Base-by-base conservation (phyloP, 1,140 invertebrate genomes). In the Metaphire vulgaris region DNA sequence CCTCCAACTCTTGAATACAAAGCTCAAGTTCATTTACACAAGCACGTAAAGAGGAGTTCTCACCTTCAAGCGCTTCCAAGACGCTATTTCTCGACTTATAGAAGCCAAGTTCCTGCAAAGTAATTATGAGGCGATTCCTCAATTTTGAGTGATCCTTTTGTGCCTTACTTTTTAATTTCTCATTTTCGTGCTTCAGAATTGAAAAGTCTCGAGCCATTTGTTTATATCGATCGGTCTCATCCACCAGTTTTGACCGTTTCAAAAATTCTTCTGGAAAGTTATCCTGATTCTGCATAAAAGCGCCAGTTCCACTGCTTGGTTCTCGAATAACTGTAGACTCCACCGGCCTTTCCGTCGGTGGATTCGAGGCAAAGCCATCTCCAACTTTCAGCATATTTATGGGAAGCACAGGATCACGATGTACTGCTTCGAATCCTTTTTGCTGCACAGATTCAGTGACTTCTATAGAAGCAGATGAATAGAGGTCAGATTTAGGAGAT, bases 51-150 rank as follows among this genome's bases (percentile, higher is more conserved):
- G 6, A 6, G 6, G 41, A 56, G 6, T 56, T 56, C 41, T 56
- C 41, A 56, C 6, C 41, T 56, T 56, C 41, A 6, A 56, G 41
- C 41, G 21, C 41, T 56, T 56, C 41, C 41, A 56, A 16, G 16
- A 41, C 33, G 26, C 34, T 33, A 30, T 73, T 28, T 34, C 56
- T 73, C 72, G 56, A 16, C 28, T 64, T 73, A n/a, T 41, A 73
- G n/a, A 26, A 21, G 72, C 56, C 56, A 34, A 34, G 56, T 21
- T 73, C 72, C 28, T 73, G 33, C n/a, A 73, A n/a, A 73, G 72
- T 73, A 2, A 34, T 34, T 1, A 73, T 34, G 16, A 73, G 72
- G 2, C 72, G 30, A 41, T 56, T 41, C 28, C 56, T 73, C n/a
- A 73, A 34, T 30, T 73, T 73, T 34, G 34, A 28, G 34, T 73